Evolutionary conservation across 2,113 vertebrate species (phyloP), one percentile per base, ranked within the genome.

Genomic region (Takifugu flavidus): DNA sequence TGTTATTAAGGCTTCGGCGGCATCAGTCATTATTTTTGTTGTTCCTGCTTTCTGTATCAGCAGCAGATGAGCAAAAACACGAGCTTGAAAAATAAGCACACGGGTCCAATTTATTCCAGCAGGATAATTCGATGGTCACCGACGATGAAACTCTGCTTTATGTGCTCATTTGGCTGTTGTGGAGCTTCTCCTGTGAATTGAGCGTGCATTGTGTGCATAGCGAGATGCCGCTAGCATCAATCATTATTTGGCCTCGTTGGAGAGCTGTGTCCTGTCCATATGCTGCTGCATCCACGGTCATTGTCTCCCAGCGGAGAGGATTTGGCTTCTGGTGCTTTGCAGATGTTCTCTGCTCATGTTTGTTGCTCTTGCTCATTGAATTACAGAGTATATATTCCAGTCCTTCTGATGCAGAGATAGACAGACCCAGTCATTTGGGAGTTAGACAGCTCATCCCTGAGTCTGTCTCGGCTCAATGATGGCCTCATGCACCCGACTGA

Each of bases 241-340:
- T 89, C 87, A 88, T 77, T 78, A 82, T 84, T 85, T 85, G 82
- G 80, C 80, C 65, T 75, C 11, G 13, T 70, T 84, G 79, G 69
- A 79, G 69, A 74, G 75, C 80, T 49, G 45, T 70, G 70, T 69
- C 60, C 64, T 65, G 20, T 82, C 80, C 87, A 83, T 86, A 85
- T 89, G 82, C 67, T 56, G 15, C 25, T 28, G 67, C 72, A 68
- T 65, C 73, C 64, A 59, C 78, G 84, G 84, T 82, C 83, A 78
- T 62, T 13, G 47, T 72, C 62, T 84, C 85, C 78, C 78, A 69
- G 64, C 0, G 50, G 82, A 67, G 53, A 34, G 49, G 58, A 72
- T 70, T 86, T 82, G 76, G 75, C 77, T 75, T 70, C 49, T 31
- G 67, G 45, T 59, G 72, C 59, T 65, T 51, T 39, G n/a, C 87